A percentile compares a stretch with the other conserved stretches of the same genome.
These are phyloP conservation scores for Eupithecia inturbata DNA, from an alignment of 2,888 invertebrate genomes.

Conservation along the genomic window DNA sequence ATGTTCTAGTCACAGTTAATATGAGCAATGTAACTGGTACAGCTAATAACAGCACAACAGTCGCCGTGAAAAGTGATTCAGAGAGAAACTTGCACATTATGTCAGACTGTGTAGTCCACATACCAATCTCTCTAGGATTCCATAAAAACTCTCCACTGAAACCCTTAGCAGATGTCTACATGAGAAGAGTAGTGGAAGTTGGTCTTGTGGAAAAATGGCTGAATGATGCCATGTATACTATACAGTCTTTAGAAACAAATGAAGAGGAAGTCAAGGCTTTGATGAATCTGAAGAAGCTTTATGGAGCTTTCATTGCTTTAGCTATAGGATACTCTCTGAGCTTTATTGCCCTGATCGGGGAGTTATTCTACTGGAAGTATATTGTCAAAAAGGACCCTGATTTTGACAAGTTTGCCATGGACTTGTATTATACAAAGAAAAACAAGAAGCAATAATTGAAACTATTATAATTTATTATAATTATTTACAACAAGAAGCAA, in stretches of 20 bases:
- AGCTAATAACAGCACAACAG: conserved; percentile 42
- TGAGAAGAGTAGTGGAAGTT: conserved; percentile 88
- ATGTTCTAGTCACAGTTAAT: conserved; percentile 54
- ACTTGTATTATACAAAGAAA: conserved; percentile 79
- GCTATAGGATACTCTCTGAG: conserved; percentile 87
- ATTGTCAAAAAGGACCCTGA: conserved; percentile 87
- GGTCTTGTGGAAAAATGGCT: conserved; percentile 92
- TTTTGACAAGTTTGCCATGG: conserved; percentile 88
- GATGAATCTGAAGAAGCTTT: conserved; percentile 90
- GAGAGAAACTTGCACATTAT: conserved; percentile 90
- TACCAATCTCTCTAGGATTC: conserved; percentile 92
- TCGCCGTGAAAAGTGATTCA: conserved; percentile 38
- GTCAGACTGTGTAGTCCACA: conserved; percentile 90
- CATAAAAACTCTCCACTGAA: conserved; percentile 93
- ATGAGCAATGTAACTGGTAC: conserved; percentile 58
- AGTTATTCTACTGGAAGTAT: conserved; percentile 87
- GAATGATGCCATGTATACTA: conserved; percentile 87
- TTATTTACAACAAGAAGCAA: conserved; percentile 62
- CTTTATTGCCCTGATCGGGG: conserved; percentile 82
- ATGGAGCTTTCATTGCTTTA: conserved; percentile 90
- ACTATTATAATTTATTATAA: conserved; percentile 44
- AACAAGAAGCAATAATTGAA: conserved; percentile 61
- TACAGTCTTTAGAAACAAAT: conserved; percentile 82
- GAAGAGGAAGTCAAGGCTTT: conserved; percentile 87
- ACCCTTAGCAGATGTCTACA: conserved; percentile 86